Evolutionary conservation across 2,113 vertebrate species (phyloP), one percentile per base, ranked within the genome.

Genomic region (Xenopus tropicalis): DNA sequence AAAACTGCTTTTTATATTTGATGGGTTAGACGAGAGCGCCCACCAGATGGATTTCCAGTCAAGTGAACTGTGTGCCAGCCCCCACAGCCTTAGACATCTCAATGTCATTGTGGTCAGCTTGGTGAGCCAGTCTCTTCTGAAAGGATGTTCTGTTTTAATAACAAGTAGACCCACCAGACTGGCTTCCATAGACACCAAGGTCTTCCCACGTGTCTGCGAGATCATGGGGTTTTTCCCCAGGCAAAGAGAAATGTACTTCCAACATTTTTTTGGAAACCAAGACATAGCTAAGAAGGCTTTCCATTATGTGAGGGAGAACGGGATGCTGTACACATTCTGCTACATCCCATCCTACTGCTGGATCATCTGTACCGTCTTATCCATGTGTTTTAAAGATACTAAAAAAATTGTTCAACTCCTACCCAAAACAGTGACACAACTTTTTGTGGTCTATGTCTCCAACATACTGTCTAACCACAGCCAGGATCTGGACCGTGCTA

Each of bases 281-380:
- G 37, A 20, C 3, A 19, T 65, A 52, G 80, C 85, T n/a, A 68
- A 78, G 11, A 58, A 58, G 25, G 81, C 82, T 8, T 69, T 83
- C 1, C 52, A 37, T 2, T 82, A 85, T 25, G 84, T 89, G 74
- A 83, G 90, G 69, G 80, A 71, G n/a, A 63, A 71, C 21, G 70
- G n/a, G 14, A 11, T 42, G 1, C 14, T 63, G 12, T 37, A 62
- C 58, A 62, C 59, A 4, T 71, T 71, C 44, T 63, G 70, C 62
- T 71, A 64, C 57, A 74, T 80, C 58, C 91, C 91, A 1, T 79
- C 78, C 20, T 92, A 89, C 72, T 91, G 89, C 80, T 92, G 90
- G 37, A 46, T 65, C 12, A 14, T 46, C 7, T 65, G 37, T 43
- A 65, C 37, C 12, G 63, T 65, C 10, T 46, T 65, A 46, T 44